Evolutionary conservation across 2,797 vertebrate genomes (phyloP).

Genomic region (Spinibarbus caldwelli): DNA sequence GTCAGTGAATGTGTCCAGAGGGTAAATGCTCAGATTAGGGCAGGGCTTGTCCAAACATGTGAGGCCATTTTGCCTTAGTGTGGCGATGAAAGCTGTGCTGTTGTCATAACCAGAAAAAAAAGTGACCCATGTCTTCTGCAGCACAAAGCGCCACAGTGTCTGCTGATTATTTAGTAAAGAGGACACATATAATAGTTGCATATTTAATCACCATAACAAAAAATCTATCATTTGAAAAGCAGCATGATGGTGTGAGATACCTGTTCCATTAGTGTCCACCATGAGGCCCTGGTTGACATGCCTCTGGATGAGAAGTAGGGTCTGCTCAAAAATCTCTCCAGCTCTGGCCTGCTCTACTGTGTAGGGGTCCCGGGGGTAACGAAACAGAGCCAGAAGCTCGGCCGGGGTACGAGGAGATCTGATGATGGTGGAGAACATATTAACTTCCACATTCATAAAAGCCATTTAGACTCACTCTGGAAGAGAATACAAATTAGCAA

Average conservation of each 20-base stretch:
- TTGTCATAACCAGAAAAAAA: constrained; percentile 72
- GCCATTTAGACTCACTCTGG: neutral
- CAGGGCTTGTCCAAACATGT: constrained; percentile 62
- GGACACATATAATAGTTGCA: neutral
- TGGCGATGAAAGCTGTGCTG: constrained; percentile 66
- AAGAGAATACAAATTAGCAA: neutral
- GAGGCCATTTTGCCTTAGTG: constrained; percentile 62
- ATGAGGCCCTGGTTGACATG: constrained; percentile 94
- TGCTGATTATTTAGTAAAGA: constrained; percentile 19
- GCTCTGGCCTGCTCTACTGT: constrained; percentile 96
- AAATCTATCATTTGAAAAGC: neutral
- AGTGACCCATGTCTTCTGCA: constrained; percentile 38
- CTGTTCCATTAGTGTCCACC: constrained; percentile 97
- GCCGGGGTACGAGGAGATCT: constrained; percentile 94
- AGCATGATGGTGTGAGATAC: constrained; percentile 73
- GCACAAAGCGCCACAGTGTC: constrained; percentile 34
- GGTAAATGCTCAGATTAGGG: constrained; percentile 26
- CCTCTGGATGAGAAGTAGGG: constrained; percentile 94
- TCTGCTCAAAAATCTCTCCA: constrained; percentile 98
- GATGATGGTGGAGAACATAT: constrained; percentile 21
- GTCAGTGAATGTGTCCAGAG: constrained; percentile 21
- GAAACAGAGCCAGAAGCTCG: constrained; percentile 94
- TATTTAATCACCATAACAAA: neutral
- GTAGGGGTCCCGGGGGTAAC: constrained; percentile 96
- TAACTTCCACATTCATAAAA: constrained; percentile 8